phyloP scores from a whole-genome alignment of 1,140 invertebrate species.

The Lordiphosa collinella region DNA sequence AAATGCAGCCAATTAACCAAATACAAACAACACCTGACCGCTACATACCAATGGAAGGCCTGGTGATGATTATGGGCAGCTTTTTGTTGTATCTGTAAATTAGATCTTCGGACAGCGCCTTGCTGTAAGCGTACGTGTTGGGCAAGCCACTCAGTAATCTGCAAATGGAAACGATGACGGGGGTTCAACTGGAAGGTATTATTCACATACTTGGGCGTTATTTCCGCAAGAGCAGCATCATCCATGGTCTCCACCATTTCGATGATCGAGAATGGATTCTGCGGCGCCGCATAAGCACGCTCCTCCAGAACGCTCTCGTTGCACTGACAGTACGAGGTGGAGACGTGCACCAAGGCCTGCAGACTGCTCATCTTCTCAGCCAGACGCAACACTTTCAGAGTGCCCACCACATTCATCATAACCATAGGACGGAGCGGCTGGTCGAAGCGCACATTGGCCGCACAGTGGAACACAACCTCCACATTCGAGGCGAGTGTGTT shows the following conservation, averaged over 20 bases:
- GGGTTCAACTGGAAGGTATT: background rate
- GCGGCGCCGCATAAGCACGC: slow-evolving; percentile 83
- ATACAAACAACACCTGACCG: slow-evolving; percentile 16
- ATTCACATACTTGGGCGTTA: slow-evolving; percentile 86
- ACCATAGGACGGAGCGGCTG: slow-evolving; percentile 88
- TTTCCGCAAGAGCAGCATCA: slow-evolving; percentile 84
- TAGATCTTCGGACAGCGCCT: slow-evolving; percentile 87
- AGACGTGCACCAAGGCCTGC: slow-evolving; percentile 88
- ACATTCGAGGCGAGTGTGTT: slow-evolving; percentile 82
- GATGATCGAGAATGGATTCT: slow-evolving; percentile 87
- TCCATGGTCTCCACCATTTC: slow-evolving; percentile 89
- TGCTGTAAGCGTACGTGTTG: slow-evolving; percentile 91
- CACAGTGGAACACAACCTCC: slow-evolving; percentile 92
- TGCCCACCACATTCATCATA: slow-evolving; percentile 85
- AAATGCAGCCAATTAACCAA: slow-evolving; percentile 32
- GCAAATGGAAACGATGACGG: slow-evolving; percentile 50
- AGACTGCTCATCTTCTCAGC: slow-evolving; percentile 86
- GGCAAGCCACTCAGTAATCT: slow-evolving; percentile 86
- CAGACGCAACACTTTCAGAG: slow-evolving; percentile 84
- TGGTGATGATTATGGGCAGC: slow-evolving; percentile 85
- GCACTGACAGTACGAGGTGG: slow-evolving; percentile 91
- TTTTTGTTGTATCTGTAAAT: slow-evolving; percentile 82
- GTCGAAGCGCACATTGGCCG: slow-evolving; percentile 95
- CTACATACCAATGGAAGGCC: slow-evolving; percentile 88
- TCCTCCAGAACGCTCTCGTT: slow-evolving; percentile 86